phyloP scores from a whole-genome alignment of 2,888 invertebrate species.

The Cylloceria caligata region DNA sequence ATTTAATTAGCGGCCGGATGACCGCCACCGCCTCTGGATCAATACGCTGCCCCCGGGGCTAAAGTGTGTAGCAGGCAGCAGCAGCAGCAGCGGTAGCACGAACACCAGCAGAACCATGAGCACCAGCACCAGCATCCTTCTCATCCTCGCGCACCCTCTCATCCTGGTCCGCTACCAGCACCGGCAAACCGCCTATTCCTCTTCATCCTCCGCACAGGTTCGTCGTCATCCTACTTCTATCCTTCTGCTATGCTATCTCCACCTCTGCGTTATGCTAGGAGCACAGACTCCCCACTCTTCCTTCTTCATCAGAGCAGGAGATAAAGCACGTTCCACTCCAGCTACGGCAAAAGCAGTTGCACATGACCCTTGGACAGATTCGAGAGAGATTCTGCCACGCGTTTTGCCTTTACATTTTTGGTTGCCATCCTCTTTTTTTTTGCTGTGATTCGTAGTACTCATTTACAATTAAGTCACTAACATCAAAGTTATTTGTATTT shows the following conservation, averaged over 20 bases:
- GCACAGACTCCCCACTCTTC: conserved; percentile 14
- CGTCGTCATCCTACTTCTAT: conserved; percentile 71
- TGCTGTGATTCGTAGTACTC: neutral
- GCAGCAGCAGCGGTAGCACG: conserved; percentile 65
- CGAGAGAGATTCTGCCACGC: neutral
- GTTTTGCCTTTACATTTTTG: conserved; percentile 9
- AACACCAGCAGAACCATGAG: conserved; percentile 67
- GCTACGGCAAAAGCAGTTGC: neutral
- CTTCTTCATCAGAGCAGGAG: neutral
- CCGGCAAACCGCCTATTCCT: conserved; percentile 67
- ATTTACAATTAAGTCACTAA: neutral
- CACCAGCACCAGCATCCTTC: conserved; percentile 61
- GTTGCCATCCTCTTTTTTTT: conserved; percentile 2
- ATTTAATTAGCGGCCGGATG: conserved; percentile 85
- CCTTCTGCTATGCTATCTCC: conserved; percentile 72
- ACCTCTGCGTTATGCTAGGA: conserved; percentile 28
- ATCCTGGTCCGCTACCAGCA: conserved; percentile 59
- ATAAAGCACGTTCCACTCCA: neutral
- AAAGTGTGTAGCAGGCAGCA: conserved; percentile 82
- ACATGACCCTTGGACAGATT: neutral
- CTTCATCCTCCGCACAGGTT: conserved; percentile 59
- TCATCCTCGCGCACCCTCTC: conserved; percentile 64
- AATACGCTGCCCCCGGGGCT: conserved; percentile 83
- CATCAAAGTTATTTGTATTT: neutral
- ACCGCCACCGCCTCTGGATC: conserved; percentile 84